A percentile compares a stretch with the other conserved stretches of the same genome.
Evolutionary conservation across 2,888 invertebrate genomes (phyloP).

Genomic region (Hirtodrosophila alboralis): DNA sequence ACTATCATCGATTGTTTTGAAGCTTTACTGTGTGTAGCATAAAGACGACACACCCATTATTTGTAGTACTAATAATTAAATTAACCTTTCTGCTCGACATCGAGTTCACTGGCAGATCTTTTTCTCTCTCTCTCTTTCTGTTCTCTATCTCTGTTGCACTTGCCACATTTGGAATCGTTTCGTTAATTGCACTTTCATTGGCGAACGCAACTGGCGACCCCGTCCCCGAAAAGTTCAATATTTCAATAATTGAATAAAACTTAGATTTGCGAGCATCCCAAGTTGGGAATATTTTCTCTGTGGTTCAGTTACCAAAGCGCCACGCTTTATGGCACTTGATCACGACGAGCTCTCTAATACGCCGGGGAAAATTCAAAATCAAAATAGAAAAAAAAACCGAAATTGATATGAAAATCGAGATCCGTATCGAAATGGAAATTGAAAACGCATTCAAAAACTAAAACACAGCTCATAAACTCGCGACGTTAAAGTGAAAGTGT

Average conservation of each 20-base stretch:
- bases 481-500: constrained; percentile 62
- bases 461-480: constrained; percentile 17
- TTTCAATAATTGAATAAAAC: constrained; percentile 73
- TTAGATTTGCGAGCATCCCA: constrained; percentile 60
- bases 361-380: no score
- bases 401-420: constrained; percentile 19
- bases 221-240: constrained; percentile 59
- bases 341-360: constrained; percentile 53
- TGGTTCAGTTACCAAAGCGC: constrained; percentile 53
- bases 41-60: constrained; percentile 38
- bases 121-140: constrained; percentile 31
- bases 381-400: no score
- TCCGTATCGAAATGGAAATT: constrained; percentile 8
- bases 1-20: no score
- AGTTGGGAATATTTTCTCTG: constrained; percentile 33
- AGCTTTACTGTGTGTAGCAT: no score
- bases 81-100: constrained; percentile 66
- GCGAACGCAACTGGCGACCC: constrained; percentile 32
- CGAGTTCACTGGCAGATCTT: constrained; percentile 9
- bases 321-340: constrained; percentile 59
- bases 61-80: constrained; percentile 64
- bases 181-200: constrained; percentile 77
- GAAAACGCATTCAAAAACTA: constrained; percentile 24
- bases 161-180: constrained; percentile 32
- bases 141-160: constrained; percentile 45